phyloP scores from a whole-genome alignment of 2,888 invertebrate species.

The Sphaerolaimus hirsutus region DNA sequence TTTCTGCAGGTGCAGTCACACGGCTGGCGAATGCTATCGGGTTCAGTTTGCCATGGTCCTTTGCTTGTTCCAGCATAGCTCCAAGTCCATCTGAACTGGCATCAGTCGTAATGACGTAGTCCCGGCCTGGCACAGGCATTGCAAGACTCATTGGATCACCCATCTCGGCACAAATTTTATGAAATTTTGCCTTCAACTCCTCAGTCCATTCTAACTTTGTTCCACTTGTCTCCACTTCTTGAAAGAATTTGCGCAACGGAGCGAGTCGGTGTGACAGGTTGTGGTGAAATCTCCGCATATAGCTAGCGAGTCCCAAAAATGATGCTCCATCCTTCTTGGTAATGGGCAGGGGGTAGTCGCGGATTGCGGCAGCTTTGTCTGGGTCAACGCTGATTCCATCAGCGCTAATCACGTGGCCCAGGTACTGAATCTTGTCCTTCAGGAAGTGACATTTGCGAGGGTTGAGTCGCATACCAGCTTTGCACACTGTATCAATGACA shows the following conservation, averaged over 20 bases:
- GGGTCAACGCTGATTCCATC: slow-evolving; percentile 4
- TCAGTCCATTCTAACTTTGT: background rate
- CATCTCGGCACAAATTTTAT: background rate
- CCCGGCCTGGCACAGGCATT: background rate
- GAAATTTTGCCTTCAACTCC: background rate
- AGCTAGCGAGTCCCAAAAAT: slow-evolving; percentile 11
- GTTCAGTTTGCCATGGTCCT: background rate
- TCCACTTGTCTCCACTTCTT: background rate
- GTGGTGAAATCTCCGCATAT: slow-evolving; percentile 11
- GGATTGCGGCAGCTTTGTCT: slow-evolving; percentile 6
- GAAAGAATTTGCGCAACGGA: background rate
- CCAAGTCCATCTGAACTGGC: background rate
- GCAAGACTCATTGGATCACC: background rate
- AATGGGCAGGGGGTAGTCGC: slow-evolving; percentile 5
- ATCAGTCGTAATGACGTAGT: background rate
- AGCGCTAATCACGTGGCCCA: slow-evolving; percentile 7
- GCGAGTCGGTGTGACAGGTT: background rate
- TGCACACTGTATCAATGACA: slow-evolving; percentile 5
- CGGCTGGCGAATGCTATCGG: background rate
- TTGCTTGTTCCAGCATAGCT: background rate
- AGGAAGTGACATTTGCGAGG: slow-evolving; percentile 6
- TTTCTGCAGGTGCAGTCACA: background rate
- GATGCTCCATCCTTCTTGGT: slow-evolving; percentile 6
- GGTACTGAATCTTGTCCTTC: slow-evolving; percentile 3
- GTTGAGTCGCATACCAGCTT: slow-evolving; percentile 5